Percentiles rank a stretch among this genome's conserved stretches.
Evolutionary conservation across 2,113 vertebrate species (phyloP).

Genomic region (Heptranchias perlo): DNA sequence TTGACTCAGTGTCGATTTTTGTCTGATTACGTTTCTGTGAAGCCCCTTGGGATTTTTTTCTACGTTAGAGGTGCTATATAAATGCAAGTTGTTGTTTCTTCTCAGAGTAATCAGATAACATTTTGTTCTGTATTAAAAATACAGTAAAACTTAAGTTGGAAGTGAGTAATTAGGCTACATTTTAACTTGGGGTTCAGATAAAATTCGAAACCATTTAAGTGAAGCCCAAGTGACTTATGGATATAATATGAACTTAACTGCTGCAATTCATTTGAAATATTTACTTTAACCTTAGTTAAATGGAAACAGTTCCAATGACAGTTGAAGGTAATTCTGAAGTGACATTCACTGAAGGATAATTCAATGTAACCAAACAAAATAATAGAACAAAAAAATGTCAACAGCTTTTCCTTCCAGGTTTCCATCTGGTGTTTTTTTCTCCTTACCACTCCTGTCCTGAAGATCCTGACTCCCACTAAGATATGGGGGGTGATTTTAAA

Average conservation of each 20-base stretch:
- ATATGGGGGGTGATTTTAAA: too few relatives aligned
- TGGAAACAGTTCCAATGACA: neutral
- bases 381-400: neutral
- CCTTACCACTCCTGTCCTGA: neutral
- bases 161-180: neutral
- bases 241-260: neutral
- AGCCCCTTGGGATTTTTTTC: neutral
- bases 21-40: neutral
- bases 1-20: neutral
- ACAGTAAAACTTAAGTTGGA: neutral
- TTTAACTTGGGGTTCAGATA: neutral
- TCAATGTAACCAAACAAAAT: neutral
- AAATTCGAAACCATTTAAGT: neutral
- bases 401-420: neutral
- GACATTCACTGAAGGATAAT: neutral
- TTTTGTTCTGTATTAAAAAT: neutral
- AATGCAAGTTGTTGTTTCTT: neutral
- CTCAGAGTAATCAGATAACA: neutral
- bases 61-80: neutral
- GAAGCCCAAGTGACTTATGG: neutral
- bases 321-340: neutral
- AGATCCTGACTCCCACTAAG: neutral
- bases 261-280: neutral
- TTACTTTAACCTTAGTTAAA: neutral
- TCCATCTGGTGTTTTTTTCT: neutral